These are phyloP conservation scores for Polietes domitor DNA, from an alignment of 2,888 invertebrate genomes.

Conservation along the genomic window DNA sequence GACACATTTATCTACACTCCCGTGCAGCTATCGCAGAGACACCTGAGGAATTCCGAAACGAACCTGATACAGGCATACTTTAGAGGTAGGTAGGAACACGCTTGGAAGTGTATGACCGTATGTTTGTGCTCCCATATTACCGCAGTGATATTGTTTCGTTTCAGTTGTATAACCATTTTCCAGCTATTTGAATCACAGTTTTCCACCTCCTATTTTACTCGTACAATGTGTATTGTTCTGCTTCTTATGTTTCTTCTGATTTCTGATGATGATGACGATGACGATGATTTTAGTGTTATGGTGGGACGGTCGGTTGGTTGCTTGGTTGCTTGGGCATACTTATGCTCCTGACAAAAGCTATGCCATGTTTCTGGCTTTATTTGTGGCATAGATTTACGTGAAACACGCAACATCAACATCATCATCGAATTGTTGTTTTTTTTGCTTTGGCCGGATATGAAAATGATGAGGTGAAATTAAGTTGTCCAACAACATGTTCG, in stretches of 20 bases:
- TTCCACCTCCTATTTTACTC: conserved; percentile 40
- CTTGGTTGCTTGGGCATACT: not conserved
- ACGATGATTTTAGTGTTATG: not conserved
- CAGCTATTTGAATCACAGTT: conserved; percentile 46
- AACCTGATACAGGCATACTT: not conserved
- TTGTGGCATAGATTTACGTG: conserved; percentile 62
- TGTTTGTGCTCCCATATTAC: not conserved
- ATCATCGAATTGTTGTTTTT: conserved; percentile 53
- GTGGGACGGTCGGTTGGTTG: not conserved
- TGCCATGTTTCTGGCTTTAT: not conserved
- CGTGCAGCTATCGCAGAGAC: conserved; percentile 42
- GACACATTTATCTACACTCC: not conserved
- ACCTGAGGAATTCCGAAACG: conserved; percentile 53
- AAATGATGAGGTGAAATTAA: conserved; percentile 65
- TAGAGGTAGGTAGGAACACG: not conserved
- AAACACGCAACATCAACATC: conserved; percentile 65
- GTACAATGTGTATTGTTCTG: conserved; percentile 27
- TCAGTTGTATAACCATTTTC: conserved; percentile 5
- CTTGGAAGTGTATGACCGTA: not conserved
- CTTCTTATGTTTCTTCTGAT: conserved; percentile 7
- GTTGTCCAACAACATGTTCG: conserved; percentile 50
- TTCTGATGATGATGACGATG: not conserved
- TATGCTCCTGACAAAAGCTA: conserved; percentile 25
- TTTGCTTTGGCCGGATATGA: conserved; percentile 56
- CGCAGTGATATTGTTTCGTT: conserved; percentile 4